Evolutionary conservation across 23 tunicate genomes (phyloP).

Genomic region (Trididemnum clinides): DNA sequence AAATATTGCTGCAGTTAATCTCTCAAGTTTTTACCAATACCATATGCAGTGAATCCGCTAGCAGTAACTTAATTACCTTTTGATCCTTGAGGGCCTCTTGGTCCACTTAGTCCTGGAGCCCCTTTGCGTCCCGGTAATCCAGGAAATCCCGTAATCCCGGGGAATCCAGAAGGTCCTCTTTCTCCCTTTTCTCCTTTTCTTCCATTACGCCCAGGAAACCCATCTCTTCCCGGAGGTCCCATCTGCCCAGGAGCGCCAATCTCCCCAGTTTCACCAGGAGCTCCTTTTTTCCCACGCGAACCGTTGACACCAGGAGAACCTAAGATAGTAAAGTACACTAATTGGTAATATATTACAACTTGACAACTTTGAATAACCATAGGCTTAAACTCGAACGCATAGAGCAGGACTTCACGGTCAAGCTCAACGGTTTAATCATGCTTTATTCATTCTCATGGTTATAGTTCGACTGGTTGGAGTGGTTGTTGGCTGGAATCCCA

Average conservation of each 20-base stretch:
- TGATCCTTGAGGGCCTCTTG: conserved; percentile 20
- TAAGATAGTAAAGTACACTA: not conserved
- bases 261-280: conserved; percentile 18
- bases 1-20: no score
- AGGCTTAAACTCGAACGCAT: no score
- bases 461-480: no score
- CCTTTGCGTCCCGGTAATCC: conserved; percentile 59
- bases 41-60: not conserved
- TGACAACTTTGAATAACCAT: no score
- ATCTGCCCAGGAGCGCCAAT: conserved; percentile 7
- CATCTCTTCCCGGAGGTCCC: conserved; percentile 18
- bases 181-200: conserved; percentile 35
- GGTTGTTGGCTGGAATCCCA: no score
- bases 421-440: no score
- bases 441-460: no score
- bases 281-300: not conserved
- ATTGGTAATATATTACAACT: no score
- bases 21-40: no score
- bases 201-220: conserved; percentile 34
- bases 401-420: no score
- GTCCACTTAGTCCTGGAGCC: conserved; percentile 50
- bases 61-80: not conserved
- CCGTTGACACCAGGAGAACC: conserved; percentile 1
- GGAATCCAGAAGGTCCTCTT: conserved; percentile 55
- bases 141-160: conserved; percentile 54